Conservation (phyloP, 2,797 vertebrate species). For the Mormyrops boulengeri region DNA sequence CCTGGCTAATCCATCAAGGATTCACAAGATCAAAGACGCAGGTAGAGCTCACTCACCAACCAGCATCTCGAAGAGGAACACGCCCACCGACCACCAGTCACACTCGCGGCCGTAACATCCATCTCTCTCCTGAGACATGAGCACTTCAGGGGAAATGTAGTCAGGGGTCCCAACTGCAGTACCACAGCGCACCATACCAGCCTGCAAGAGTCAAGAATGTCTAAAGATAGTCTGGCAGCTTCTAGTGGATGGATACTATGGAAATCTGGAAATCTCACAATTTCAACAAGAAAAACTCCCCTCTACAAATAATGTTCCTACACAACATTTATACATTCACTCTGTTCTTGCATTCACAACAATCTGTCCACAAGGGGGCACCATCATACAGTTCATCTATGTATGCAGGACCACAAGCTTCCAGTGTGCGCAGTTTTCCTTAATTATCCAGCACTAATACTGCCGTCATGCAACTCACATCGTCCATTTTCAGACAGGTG, state of each 20-base stretch:
- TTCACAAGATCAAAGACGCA: not conserved
- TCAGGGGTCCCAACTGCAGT: slow-evolving; percentile 96
- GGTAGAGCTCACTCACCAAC: slow-evolving; percentile 73
- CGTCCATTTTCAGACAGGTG: slow-evolving; percentile 98
- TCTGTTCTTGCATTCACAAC: not conserved
- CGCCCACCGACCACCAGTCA: slow-evolving; percentile 98
- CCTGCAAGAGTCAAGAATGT: slow-evolving; percentile 52
- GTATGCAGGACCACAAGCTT: not conserved
- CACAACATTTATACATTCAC: too few species aligned
- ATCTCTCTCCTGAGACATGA: slow-evolving; percentile 87
- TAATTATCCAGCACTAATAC: not conserved
- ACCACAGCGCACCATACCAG: slow-evolving; percentile 91
- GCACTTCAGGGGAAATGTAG: slow-evolving; percentile 94
- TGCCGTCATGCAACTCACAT: slow-evolving; percentile 59
- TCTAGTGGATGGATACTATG: not conserved
- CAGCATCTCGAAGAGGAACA: slow-evolving; percentile 90
- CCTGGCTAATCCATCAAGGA: not conserved
- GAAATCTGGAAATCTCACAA: not conserved
- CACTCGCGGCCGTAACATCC: slow-evolving; percentile 90
- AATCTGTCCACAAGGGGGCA: slow-evolving; percentile 49
- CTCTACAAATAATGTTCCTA: not conserved
- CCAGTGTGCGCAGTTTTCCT: not conserved
- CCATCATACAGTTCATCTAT: slow-evolving; percentile 13
- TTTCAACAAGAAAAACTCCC: not conserved
- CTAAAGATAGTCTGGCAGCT: not conserved